Base-by-base conservation (phyloP, 2,113 vertebrate genomes). In the Xenopus tropicalis region DNA sequence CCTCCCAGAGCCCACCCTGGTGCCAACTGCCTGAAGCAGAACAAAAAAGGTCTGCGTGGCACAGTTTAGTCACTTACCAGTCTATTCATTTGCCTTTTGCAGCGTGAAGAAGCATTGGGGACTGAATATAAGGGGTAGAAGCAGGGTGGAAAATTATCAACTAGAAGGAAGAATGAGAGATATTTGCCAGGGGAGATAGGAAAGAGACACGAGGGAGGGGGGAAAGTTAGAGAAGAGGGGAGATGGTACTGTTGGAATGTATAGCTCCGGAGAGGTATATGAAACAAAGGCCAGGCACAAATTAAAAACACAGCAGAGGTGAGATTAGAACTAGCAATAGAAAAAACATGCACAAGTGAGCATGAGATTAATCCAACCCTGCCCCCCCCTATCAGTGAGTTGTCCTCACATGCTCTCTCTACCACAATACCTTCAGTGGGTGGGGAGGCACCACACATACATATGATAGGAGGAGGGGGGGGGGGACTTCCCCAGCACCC, bases 331-430 rank as follows among this genome's bases (percentile, higher is more conserved):
- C 8, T 43, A 14, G 3, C 19, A 29, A 13, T 14, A 17, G 61
- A 4, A 21, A 21, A 22, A 23, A 23, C 21, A 61, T n/a, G 17
- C 29, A 65, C 8, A 65, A 42, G 23, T 65, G 62, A 44, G 37
- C 14, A 48, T 14, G 61, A 21, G 43, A 61, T 74, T 52, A 61
- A 25, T 52, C 44, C 17, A 51, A n/a, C 21, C 37, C 20, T 20
- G 29, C 29, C 29, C 48, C 21, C 9, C 25, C 37, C 48, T 14
- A 68, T 52, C 57, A 5, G 3, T 23, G 14, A 9, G 44, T 46
- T 74, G 72, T 74, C 72, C 72, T 74, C 64, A 62, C 20, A 62
- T 74, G 72, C 72, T 74, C 72, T 61, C 44, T 69, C 19, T 61
- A 48, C 52, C 44, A 54, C 57, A 74, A 51, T 46, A 19, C 9